These are phyloP conservation scores for Phodopus roborovskii DNA, from an alignment of 2,113 vertebrate species.

Conservation along the genomic window DNA sequence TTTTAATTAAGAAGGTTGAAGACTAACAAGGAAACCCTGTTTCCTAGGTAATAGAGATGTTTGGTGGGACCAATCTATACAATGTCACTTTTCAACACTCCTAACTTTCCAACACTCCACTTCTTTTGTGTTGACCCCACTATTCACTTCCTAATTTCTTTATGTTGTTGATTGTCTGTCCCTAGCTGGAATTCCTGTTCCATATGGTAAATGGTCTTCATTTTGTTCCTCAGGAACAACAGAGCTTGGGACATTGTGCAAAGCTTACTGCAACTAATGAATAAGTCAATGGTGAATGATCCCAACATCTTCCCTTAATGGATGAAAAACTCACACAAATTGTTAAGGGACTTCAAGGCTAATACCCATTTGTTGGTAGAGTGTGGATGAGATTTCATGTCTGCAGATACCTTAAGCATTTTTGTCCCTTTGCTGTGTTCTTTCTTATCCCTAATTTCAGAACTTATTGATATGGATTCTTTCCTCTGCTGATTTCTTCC, in stretches of 20 bases:
- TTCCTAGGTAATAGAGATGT: not conserved
- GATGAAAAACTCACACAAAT: not conserved
- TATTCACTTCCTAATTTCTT: not conserved
- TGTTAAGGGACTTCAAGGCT: not conserved
- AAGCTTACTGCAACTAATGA: not conserved
- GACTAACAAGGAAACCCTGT: not conserved
- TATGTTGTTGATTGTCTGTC: not conserved
- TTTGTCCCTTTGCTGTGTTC: not conserved
- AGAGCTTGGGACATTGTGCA: not conserved
- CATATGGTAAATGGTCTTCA: not conserved
- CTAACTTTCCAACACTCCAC: too few relatives aligned
- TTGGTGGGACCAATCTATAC: not conserved
- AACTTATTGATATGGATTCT: not conserved
- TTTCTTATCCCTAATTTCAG: not conserved
- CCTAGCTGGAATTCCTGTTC: not conserved
- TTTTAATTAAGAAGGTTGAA: not conserved
- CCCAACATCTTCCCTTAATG: not conserved
- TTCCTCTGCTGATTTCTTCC: not conserved
- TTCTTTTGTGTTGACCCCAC: not conserved
- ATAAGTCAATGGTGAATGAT: not conserved
- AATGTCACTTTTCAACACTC: not conserved
- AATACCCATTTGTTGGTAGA: not conserved
- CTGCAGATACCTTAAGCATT: not conserved
- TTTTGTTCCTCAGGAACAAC: not conserved
- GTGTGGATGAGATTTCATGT: not conserved